Base-by-base conservation (phyloP, 2,888 invertebrate genomes). In the Harpalus rubripes region DNA sequence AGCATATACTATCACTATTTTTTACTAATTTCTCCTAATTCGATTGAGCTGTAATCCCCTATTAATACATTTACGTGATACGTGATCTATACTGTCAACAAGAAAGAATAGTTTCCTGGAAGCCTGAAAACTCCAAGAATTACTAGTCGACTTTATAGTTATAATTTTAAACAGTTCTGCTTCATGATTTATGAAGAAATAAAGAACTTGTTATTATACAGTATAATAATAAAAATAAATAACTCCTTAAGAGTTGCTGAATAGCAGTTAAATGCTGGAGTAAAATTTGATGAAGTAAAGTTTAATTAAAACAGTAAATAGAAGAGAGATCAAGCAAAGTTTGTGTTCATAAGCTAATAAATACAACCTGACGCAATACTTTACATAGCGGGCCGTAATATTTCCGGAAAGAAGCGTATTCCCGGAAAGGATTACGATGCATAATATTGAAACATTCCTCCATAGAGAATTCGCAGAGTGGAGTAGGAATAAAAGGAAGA, bases 381-480 rank as follows among this genome's bases (percentile, higher is more conserved):
- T 74, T 44, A 74, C 72, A 44, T 74, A 74, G 72, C 72, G 18
- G 72, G 44, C 44, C 44, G 72, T 74, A 74, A 74, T 74, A 15
- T 26, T 12, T 74, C 44, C 72, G 10, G 18, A 22, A 74, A 74
- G 72, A 74, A 74, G 41, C 72, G 41, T 52, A 74, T 74, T 74
- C 44, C 16, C 72, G 6, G 72, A 74, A 74, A 74, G 72, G 72
- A 74, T 74, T 74, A 74, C 44, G 72, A 74, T 74, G 72, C 72
- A 74, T 74, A 74, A 74, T 44, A 74, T 74, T 74, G 72, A 74
- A 74, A 74, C 72, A 74, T 74, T 74, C 41, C 44, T 41, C 72
- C 72, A 44, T 44, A 8, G 44, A 52, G 44, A 52, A 52, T 52
- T 52, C 44, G 10, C 44, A 8, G 44, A 52, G 44, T 52, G 44